Conservation (phyloP, 2,113 vertebrate genomes). For the Caretta caretta region DNA sequence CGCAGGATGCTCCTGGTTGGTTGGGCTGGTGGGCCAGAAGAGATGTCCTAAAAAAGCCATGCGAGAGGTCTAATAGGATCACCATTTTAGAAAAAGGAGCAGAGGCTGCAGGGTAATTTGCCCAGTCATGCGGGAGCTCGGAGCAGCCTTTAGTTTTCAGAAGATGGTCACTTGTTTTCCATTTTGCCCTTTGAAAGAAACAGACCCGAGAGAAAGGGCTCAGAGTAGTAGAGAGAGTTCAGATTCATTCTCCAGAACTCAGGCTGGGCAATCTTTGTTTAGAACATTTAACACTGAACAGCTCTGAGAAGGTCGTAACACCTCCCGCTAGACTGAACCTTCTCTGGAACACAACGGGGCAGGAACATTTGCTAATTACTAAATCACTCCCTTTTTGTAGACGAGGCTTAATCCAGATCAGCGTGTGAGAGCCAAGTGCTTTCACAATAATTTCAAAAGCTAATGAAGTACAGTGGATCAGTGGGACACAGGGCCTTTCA, state of each 20-base stretch:
- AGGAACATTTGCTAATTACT: neutral
- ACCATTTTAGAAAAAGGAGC: neutral
- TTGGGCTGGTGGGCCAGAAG: neutral
- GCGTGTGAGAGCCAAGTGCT: neutral
- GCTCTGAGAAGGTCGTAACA: neutral
- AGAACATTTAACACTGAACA: neutral
- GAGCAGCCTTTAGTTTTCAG: neutral
- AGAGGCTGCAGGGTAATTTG: neutral
- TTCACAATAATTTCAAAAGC: neutral
- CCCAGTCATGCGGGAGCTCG: neutral
- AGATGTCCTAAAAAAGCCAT: neutral
- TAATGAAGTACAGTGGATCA: neutral
- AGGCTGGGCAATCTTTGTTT: neutral
- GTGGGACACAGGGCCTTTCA: too few species aligned
- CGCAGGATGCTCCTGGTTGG: neutral
- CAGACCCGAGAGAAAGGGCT: neutral
- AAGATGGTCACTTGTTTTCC: neutral
- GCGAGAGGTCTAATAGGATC: neutral
- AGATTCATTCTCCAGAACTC: neutral
- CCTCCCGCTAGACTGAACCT: neutral
- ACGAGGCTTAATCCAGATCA: neutral
- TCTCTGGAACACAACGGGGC: neutral
- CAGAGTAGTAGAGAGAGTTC: neutral
- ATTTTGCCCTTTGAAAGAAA: neutral
- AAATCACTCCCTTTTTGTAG: neutral